A percentile compares a stretch with the other conserved stretches of the same genome.
Conservation (phyloP, 2,113 vertebrate genomes). For the Corvus hawaiiensis region DNA sequence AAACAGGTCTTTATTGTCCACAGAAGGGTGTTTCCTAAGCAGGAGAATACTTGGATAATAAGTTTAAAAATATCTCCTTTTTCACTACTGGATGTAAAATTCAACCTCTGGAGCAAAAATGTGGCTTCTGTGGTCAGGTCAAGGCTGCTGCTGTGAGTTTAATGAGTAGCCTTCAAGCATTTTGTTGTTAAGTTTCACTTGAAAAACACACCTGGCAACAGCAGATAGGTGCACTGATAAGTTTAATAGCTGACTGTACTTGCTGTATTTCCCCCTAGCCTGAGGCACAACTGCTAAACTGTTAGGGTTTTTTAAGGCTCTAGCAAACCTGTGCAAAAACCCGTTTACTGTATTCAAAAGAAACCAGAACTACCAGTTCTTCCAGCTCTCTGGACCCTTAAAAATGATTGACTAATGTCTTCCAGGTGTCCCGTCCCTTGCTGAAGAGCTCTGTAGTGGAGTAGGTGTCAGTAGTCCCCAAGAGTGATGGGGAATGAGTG, state of each 20-base stretch:
- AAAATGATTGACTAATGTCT: neutral
- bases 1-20: neutral
- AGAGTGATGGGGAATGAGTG: neutral
- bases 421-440: neutral
- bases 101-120: neutral
- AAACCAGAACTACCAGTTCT: neutral
- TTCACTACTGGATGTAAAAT: neutral
- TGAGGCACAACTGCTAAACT: neutral
- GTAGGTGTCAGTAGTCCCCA: neutral
- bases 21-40: neutral
- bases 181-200: neutral
- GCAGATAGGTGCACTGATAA: neutral
- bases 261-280: neutral
- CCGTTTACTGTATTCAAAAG: neutral
- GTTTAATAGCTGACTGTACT: neutral
- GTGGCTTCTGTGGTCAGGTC: neutral
- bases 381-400: neutral
- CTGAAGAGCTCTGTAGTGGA: neutral
- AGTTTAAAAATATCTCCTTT: neutral
- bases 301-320: neutral
- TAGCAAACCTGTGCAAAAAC: neutral
- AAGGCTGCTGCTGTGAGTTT: neutral
- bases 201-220: neutral
- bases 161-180: neutral
- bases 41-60: neutral